phyloP scores from a whole-genome alignment of 53 echinoderm and acorn worm genomes.

The Mesocentrotus franciscanus region DNA sequence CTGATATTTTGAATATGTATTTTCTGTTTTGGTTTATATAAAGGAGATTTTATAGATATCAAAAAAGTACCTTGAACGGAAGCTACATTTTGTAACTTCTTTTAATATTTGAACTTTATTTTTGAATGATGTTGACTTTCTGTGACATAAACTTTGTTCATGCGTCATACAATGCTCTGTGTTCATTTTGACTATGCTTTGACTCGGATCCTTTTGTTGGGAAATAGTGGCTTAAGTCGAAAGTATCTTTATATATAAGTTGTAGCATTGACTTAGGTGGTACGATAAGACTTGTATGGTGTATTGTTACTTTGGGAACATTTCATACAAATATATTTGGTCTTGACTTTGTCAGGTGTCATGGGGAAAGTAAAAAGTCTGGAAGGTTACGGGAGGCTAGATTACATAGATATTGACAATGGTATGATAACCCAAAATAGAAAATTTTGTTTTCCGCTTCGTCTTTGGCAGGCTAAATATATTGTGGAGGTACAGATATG shows the following conservation, averaged over 20 bases:
- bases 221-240: background rate
- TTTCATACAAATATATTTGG: background rate
- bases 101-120: background rate
- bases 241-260: background rate
- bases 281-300: background rate
- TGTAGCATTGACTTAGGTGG: background rate
- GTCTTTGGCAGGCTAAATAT: too few relatives aligned
- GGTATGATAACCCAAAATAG: too few relatives aligned
- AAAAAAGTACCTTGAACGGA: background rate
- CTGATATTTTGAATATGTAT: background rate
- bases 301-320: background rate
- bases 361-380: too few relatives aligned
- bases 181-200: background rate
- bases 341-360: background rate
- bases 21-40: background rate
- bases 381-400: too few relatives aligned
- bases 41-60: background rate
- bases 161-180: background rate
- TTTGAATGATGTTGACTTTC: background rate
- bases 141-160: background rate
- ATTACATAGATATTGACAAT: too few relatives aligned
- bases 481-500: too few relatives aligned
- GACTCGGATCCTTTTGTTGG: background rate
- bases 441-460: too few relatives aligned
- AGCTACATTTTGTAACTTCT: background rate